Evolutionary conservation across 2,888 invertebrate species (phyloP), one percentile per base, ranked within the genome.

Genomic region (Chrysina gloriosa): DNA sequence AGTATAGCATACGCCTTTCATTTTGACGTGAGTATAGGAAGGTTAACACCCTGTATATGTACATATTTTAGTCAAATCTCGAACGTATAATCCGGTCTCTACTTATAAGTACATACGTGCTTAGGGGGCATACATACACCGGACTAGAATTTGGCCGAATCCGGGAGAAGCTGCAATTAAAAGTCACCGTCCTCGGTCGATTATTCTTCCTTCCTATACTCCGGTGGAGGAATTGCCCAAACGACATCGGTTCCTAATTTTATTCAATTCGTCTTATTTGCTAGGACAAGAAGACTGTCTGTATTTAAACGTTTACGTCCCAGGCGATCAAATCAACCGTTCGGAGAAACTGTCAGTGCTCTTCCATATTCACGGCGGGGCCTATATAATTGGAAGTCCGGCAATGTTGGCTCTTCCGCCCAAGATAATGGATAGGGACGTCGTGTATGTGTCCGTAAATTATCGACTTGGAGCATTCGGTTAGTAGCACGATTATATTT

Each of bases 391-490:
- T 69, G 90, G 90, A 0, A 80, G 84, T 0, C 84, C 85, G 0
- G 77, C 81, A 9, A 86, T 86, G 75, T 88, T 86, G 76, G 19
- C 70, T n/a, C 86, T 85, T 0, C 85, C 89, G 0, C 78, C 83
- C 2, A 83, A 85, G 69, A 71, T 91, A 0, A 88, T 91, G 88
- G 87, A 88, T 61, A 80, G 83, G 34, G 86, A 90, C 69, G 82
- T 89, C 2, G 86, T 91, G 1, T 81, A 89, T 0, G 90, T 90
- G 0, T 89, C 89, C 1, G 74, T 91, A 0, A 89, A 88, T 78
- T 91, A 90, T 75, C 85, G 91, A 11, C 74, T 91, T 9, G 90
- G 90, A 52, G 87, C 89, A 0, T 75, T 91, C 36, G 90, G 88
- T 88, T n/a, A n/a, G n/a, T n/a, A n/a, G n/a, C n/a, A 42, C n/a